phyloP scores from a whole-genome alignment of 92 coral and sea anemone genomes.

The Epizoanthus stellaris region DNA sequence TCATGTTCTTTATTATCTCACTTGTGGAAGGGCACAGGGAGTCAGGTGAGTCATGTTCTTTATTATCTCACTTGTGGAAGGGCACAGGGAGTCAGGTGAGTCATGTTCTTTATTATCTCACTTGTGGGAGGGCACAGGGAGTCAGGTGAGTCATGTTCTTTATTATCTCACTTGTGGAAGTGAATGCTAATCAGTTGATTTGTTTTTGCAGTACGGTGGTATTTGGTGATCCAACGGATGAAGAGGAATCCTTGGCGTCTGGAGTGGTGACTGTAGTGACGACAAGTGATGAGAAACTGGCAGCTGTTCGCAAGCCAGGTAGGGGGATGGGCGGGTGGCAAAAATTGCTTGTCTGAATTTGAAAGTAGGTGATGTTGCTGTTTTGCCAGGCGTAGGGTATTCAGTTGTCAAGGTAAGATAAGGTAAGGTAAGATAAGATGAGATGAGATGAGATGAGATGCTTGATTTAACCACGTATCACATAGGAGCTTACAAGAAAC shows the following conservation, averaged over 20 bases:
- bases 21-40: not conserved
- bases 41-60: too few species aligned
- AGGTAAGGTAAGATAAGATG: too few species aligned
- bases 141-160: not conserved
- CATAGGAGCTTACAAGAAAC: too few species aligned
- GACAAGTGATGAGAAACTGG: slow-evolving; percentile 84
- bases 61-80: not conserved
- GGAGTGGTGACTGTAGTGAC: slow-evolving; percentile 88
- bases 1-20: too few species aligned
- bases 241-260: slow-evolving; percentile 84
- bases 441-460: too few species aligned
- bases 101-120: not conserved
- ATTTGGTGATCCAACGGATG: slow-evolving; percentile 93
- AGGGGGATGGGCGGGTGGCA: not conserved
- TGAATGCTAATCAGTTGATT: not conserved
- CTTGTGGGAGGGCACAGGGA: not conserved
- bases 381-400: not conserved
- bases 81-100: too few species aligned
- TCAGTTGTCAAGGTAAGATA: not conserved
- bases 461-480: too few species aligned
- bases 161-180: not conserved
- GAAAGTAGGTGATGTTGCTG: not conserved
- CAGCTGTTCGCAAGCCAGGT: slow-evolving; percentile 98
- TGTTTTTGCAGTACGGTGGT: slow-evolving; percentile 63
- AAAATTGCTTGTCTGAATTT: not conserved